Evolutionary conservation across 2,797 vertebrate genomes (phyloP).

Genomic region (Allobates femoralis): DNA sequence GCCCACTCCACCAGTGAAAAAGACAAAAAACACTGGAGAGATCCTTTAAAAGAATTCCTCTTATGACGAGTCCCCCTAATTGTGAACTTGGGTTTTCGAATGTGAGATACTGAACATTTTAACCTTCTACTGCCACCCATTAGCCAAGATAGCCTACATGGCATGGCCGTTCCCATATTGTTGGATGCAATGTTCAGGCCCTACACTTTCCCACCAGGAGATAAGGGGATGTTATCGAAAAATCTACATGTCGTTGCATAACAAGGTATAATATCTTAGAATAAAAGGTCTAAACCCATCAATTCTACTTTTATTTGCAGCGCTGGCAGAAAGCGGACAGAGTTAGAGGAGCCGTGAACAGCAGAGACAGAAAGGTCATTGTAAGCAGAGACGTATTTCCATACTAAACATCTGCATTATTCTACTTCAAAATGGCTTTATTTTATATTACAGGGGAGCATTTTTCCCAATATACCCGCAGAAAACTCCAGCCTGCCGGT

Average conservation of each 20-base stretch:
- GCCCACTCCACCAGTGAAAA: too few species aligned
- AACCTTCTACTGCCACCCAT: too few species aligned
- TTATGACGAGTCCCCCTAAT: too few species aligned
- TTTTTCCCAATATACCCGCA: constrained; percentile 26
- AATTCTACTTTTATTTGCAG: constrained; percentile 37
- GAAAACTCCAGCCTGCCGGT: constrained; percentile 28
- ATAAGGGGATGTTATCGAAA: too few species aligned
- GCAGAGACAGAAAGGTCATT: constrained; percentile 15
- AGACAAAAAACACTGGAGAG: too few species aligned
- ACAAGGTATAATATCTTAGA: background rate
- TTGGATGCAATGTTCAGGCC: too few species aligned
- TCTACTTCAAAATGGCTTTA: constrained; percentile 7
- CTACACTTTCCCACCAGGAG: too few species aligned
- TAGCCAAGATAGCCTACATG: too few species aligned
- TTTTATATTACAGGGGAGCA: constrained; percentile 42
- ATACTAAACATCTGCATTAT: background rate
- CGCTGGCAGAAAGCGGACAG: constrained; percentile 41
- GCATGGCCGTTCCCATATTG: too few species aligned
- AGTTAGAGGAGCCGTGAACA: background rate
- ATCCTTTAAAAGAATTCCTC: too few species aligned
- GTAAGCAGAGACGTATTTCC: constrained; percentile 35
- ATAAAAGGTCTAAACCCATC: background rate
- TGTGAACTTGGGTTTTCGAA: too few species aligned
- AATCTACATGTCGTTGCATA: background rate
- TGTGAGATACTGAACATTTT: too few species aligned